These are phyloP conservation scores for Artibeus jamaicensis DNA, from an alignment of 2,797 vertebrate genomes.

Conservation along the genomic window DNA sequence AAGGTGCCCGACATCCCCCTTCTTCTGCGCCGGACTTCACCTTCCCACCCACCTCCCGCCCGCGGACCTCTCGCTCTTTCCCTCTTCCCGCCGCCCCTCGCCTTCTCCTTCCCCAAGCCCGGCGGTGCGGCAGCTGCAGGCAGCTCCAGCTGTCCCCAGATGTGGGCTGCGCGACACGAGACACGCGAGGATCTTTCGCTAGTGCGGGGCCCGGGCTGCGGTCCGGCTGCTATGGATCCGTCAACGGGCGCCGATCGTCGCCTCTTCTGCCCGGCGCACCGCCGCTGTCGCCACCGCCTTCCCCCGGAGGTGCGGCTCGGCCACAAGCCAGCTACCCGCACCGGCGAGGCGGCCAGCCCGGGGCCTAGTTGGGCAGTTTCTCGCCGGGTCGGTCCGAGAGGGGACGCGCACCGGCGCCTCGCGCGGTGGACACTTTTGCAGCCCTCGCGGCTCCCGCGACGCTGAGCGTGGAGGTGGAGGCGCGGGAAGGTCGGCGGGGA, in stretches of 20 bases:
- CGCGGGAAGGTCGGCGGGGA: conserved; percentile 19
- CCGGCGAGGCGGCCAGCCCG: conserved; percentile 21
- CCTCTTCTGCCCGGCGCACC: conserved; percentile 75
- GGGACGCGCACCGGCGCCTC: background rate
- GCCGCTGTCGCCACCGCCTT: background rate
- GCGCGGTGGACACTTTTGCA: background rate
- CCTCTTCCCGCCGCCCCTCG: conserved; percentile 58
- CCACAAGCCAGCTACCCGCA: background rate
- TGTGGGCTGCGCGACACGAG: conserved; percentile 74
- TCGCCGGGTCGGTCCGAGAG: conserved; percentile 54
- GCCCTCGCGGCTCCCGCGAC: background rate
- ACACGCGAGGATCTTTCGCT: conserved; percentile 79
- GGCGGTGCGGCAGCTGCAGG: conserved; percentile 78
- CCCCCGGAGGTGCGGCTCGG: conserved; percentile 47
- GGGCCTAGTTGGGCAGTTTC: conserved; percentile 75
- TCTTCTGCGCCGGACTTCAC: conserved; percentile 18
- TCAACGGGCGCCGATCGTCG: conserved; percentile 74
- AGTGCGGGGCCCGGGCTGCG: conserved; percentile 72
- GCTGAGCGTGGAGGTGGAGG: background rate
- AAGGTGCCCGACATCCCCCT: conserved; percentile 66
- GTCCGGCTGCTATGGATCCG: conserved; percentile 80
- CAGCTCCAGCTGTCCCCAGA: conserved; percentile 77
- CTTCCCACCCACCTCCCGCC: conserved; percentile 33
- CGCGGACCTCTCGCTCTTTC: background rate
- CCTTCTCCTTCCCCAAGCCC: conserved; percentile 75